Evolutionary conservation across 2,888 invertebrate species (phyloP).

Genomic region (Mimas tiliae): DNA sequence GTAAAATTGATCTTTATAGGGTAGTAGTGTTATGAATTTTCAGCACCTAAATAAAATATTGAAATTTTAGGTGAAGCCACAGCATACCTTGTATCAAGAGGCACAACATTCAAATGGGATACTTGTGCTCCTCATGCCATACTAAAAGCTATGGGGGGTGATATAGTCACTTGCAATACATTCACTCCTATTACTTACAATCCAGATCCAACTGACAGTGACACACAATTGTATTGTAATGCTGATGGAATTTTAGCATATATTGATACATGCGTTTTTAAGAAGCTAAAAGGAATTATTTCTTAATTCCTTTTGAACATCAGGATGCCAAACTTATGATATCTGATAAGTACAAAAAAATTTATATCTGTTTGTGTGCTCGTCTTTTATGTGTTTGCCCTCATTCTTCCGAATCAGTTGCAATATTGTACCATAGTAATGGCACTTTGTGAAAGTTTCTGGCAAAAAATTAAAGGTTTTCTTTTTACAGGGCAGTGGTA

Average conservation of each 20-base stretch:
- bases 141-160: conserved; percentile 91
- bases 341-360: too few relatives aligned
- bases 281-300: conserved; percentile 49
- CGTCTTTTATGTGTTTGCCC: too few relatives aligned
- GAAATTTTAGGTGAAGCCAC: conserved; percentile 65
- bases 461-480: too few relatives aligned
- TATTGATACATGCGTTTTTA: conserved; percentile 46
- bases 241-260: conserved; percentile 71
- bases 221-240: conserved; percentile 68
- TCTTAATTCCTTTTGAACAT: neutral
- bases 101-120: conserved; percentile 95
- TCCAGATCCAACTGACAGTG: conserved; percentile 47
- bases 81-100: conserved; percentile 91
- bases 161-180: conserved; percentile 71
- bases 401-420: too few relatives aligned
- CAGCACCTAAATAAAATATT: neutral
- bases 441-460: too few relatives aligned
- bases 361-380: too few relatives aligned
- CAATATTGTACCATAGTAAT: too few relatives aligned
- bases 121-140: conserved; percentile 96
- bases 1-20: neutral
- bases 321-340: neutral
- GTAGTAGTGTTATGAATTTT: too few relatives aligned
- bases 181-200: conserved; percentile 65
- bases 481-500: too few relatives aligned